A percentile compares a stretch with the other conserved stretches of the same genome.
Evolutionary conservation across 2,888 invertebrate genomes (phyloP).

Genomic region (Hypselothyrea guttata): DNA sequence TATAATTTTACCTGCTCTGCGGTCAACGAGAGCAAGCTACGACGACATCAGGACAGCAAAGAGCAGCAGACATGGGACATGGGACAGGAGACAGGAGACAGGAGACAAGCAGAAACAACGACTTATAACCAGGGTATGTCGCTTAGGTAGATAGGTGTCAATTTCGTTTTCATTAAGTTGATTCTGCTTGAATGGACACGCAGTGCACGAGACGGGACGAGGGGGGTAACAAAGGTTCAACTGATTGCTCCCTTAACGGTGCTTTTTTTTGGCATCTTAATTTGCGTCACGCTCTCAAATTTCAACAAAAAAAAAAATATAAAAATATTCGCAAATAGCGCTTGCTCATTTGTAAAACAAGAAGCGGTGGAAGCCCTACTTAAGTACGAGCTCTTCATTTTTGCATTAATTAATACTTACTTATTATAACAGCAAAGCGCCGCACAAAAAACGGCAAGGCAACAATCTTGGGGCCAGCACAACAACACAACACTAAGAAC

Average conservation of each 20-base stretch:
- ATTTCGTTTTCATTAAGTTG: conserved; percentile 76
- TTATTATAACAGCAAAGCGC: conserved; percentile 47
- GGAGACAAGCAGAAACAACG: not conserved
- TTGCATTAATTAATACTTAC: conserved; percentile 72
- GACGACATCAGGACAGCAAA: conserved; percentile 3
- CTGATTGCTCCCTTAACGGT: conserved; percentile 38
- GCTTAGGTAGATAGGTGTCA: conserved; percentile 62
- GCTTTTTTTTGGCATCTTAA: conserved; percentile 51
- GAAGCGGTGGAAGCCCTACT: conserved; percentile 63
- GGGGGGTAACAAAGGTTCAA: not conserved
- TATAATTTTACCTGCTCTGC: conserved; percentile 66
- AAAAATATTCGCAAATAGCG: conserved; percentile 6
- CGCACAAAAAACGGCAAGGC: conserved; percentile 1
- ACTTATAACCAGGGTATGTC: conserved; percentile 12
- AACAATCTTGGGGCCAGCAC: not conserved
- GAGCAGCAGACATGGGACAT: conserved; percentile 11
- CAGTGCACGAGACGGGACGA: not conserved
- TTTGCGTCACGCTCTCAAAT: conserved; percentile 65
- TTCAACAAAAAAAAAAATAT: conserved; percentile 41
- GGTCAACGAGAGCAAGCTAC: conserved; percentile 47
- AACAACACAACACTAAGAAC: not conserved
- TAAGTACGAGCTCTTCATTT: conserved; percentile 63
- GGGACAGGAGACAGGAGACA: not conserved
- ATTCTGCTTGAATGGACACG: conserved; percentile 67
- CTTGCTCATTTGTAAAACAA: conserved; percentile 65